phyloP scores from a whole-genome alignment of 1,140 invertebrate genomes.

The Danaus melanippus region DNA sequence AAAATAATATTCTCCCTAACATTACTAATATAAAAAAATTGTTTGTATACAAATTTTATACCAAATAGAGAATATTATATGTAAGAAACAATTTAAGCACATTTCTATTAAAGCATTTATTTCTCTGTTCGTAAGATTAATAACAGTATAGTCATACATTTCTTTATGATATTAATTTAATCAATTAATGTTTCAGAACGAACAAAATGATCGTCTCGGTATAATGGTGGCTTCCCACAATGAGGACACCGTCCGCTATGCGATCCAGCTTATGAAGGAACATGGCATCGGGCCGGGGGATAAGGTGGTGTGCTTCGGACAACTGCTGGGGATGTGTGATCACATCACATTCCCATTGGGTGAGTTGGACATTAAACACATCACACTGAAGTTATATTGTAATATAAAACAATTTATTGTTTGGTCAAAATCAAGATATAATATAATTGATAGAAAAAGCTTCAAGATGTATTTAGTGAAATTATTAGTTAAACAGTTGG shows the following conservation, averaged over 20 bases:
- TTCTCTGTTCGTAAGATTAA: too few relatives aligned
- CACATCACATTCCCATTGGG: conserved; percentile 96
- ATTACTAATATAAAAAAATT: neutral
- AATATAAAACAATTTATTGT: conserved; percentile 1
- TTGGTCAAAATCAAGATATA: neutral
- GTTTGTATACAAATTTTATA: neutral
- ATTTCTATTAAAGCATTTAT: too few relatives aligned
- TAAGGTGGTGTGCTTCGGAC: conserved; percentile 97
- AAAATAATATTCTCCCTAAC: too few relatives aligned
- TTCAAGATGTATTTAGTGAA: too few relatives aligned
- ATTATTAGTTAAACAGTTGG: too few relatives aligned
- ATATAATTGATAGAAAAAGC: too few relatives aligned
- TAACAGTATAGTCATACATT: too few relatives aligned
- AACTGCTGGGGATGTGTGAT: conserved; percentile 98
- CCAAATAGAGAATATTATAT: conserved; percentile 1
- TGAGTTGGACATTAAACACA: conserved; percentile 60
- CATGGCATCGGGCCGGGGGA: conserved; percentile 90
- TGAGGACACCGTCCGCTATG: conserved; percentile 96
- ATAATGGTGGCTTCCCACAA: conserved; percentile 99
- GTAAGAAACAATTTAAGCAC: too few relatives aligned
- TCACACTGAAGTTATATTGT: too few relatives aligned
- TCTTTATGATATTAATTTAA: too few relatives aligned
- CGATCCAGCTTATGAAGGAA: conserved; percentile 96
- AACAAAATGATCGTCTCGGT: conserved; percentile 72
- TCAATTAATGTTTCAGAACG: conserved; percentile 16